These are phyloP conservation scores for Eristalis arbustorum DNA, from an alignment of 2,888 invertebrate species.

Conservation along the genomic window DNA sequence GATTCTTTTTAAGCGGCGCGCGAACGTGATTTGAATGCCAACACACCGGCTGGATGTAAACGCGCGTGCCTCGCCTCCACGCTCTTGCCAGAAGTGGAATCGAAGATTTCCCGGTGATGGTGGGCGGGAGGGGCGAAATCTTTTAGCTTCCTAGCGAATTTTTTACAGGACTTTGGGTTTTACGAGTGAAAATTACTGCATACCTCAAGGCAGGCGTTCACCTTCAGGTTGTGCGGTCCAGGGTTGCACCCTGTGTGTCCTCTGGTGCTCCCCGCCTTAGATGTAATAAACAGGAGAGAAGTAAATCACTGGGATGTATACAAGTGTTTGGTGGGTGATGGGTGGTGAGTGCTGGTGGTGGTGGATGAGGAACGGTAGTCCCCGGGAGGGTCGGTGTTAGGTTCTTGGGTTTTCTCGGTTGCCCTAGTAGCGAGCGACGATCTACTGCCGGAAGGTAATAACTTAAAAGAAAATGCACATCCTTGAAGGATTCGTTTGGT, in stretches of 20 bases:
- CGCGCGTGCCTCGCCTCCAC: slow-evolving; percentile 23
- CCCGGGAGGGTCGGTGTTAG: background rate
- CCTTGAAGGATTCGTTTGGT: slow-evolving; percentile 58
- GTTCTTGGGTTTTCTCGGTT: slow-evolving; percentile 2
- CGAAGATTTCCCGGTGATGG: background rate
- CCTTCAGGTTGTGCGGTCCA: background rate
- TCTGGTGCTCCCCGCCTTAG: slow-evolving; percentile 17
- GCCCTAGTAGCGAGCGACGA: background rate
- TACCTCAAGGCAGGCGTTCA: slow-evolving; percentile 35
- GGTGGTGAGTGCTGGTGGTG: background rate
- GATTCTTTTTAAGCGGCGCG: slow-evolving; percentile 56
- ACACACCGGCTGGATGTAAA: slow-evolving; percentile 6
- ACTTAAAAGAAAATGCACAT: slow-evolving; percentile 60
- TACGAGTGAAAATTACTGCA: slow-evolving; percentile 66
- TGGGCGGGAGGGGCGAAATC: slow-evolving; percentile 21
- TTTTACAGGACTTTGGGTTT: slow-evolving; percentile 60
- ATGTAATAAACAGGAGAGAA: slow-evolving; percentile 55
- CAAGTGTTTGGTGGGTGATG: background rate
- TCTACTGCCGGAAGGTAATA: slow-evolving; percentile 56
- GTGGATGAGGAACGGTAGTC: too few relatives aligned
- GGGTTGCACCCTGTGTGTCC: background rate
- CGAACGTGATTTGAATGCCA: slow-evolving; percentile 64
- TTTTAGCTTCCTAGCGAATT: slow-evolving; percentile 40
- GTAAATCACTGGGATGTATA: slow-evolving; percentile 50
- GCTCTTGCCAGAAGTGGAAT: background rate